Base-by-base conservation (phyloP, 2,888 invertebrate genomes). In the Coelinius sp. region DNA sequence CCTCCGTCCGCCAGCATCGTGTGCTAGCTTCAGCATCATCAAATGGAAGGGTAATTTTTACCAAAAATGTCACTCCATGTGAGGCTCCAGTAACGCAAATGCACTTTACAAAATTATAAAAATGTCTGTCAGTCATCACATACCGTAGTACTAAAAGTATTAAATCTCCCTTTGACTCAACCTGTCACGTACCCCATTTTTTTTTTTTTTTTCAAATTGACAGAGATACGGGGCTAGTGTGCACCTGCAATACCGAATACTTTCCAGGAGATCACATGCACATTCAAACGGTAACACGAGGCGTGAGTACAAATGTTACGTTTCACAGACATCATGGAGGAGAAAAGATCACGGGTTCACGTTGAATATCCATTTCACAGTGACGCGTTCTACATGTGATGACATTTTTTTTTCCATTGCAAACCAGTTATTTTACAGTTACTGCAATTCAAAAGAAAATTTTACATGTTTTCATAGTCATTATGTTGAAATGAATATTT, bases 341-440 rank as follows among this genome's bases (percentile, higher is more conserved):
- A n/a, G n/a, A n/a, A n/a, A 59, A 59, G 59, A 59, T 59, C 35
- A 35, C 14, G 59, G 12, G 35, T 59, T 31, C 35, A 59, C 17
- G 59, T 59, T 59, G 59, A 59, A 59, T 59, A 59, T 59, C 31
- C 59, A 59, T 59, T 59, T 59, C 35, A 27, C 52, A 56, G 12
- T 56, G 56, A 56, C 17, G 56, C 25, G 53, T 6, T n/a, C n/a
- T n/a, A 17, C 7, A 53, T 31, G 17, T 31, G 56, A 3, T 35
- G n/a, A 1, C 20, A 22, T 52, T 52, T 53, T 53, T 25, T 53
- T 53, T 25, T 25, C 7, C 24, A 2, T 35, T 59, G 12, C 4
- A 56, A 56, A n/a, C 27, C 59, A 59, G 59, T 59, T 59, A 59
- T 31, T 59, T 59, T 31, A 59, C 59, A 59, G 59, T 59, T 59